phyloP scores from a whole-genome alignment of 1,140 invertebrate species.

The Cyclina sinensis region DNA sequence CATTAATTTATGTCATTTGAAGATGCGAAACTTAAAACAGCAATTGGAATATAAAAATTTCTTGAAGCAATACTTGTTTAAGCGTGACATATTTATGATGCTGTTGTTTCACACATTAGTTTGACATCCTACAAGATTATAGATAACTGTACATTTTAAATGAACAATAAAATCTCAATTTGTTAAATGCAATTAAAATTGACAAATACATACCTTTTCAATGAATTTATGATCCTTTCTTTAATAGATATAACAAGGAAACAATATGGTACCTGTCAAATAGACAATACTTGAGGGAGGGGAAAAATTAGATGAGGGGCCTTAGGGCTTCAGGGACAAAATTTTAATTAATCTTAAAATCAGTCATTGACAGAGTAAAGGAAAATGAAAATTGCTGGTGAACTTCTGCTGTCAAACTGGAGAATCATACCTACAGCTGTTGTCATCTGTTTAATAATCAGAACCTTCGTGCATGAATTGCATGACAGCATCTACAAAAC shows the following conservation, averaged over 20 bases:
- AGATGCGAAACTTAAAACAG: too few relatives aligned
- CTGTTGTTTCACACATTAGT: not conserved
- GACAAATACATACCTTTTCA: constrained; percentile 58
- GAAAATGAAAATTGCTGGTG: not conserved
- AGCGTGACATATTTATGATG: not conserved
- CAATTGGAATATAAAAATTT: too few relatives aligned
- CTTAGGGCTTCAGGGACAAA: not conserved
- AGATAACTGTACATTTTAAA: constrained; percentile 44
- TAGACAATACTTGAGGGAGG: constrained; percentile 14
- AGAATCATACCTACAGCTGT: too few relatives aligned
- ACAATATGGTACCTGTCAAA: constrained; percentile 21
- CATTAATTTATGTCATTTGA: too few relatives aligned
- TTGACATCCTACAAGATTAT: constrained; percentile 27
- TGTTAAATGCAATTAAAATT: constrained; percentile 57
- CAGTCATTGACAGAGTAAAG: not conserved
- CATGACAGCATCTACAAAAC: too few relatives aligned
- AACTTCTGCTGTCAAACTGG: not conserved
- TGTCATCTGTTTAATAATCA: too few relatives aligned
- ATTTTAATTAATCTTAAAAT: constrained; percentile 16
- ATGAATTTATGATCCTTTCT: constrained; percentile 58
- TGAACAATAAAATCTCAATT: constrained; percentile 52
- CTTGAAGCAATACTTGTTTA: not conserved
- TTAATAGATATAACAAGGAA: constrained; percentile 37
- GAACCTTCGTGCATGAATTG: too few relatives aligned
- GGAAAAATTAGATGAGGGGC: not conserved